A percentile compares a stretch with the other conserved stretches of the same genome.
Evolutionary conservation across 2,797 vertebrate genomes (phyloP).

Genomic region (Sternarchorhynchus goeldii): DNA sequence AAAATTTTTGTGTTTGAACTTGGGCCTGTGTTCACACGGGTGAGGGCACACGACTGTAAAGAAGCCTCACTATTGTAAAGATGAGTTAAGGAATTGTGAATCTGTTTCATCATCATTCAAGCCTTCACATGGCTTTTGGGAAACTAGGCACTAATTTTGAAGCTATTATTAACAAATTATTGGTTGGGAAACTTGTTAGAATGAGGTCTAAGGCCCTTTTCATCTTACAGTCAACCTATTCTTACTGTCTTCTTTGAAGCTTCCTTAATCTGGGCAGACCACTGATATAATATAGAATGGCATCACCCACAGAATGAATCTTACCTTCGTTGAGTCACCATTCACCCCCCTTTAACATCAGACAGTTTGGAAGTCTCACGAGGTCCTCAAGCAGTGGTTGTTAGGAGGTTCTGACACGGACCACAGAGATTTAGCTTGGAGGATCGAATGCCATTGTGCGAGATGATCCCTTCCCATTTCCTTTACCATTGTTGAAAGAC

Average conservation of each 20-base stretch:
- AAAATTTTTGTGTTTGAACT: no score
- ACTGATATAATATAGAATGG: conserved; percentile 19
- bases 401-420: conserved; percentile 36
- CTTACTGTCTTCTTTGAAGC: conserved; percentile 27
- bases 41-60: background rate
- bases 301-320: background rate
- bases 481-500: conserved; percentile 45
- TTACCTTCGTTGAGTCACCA: conserved; percentile 20
- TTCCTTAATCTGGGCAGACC: conserved; percentile 29
- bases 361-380: conserved; percentile 8
- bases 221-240: background rate
- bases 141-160: background rate
- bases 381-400: conserved; percentile 18
- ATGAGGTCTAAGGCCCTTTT: background rate
- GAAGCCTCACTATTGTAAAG: background rate
- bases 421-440: conserved; percentile 42
- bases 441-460: conserved; percentile 35
- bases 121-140: no score
- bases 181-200: conserved; percentile 24
- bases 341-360: conserved; percentile 19
- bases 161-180: conserved; percentile 14
- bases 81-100: background rate
- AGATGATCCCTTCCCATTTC: conserved; percentile 33
- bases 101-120: background rate
- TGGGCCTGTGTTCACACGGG: background rate